phyloP scores from a whole-genome alignment of 2,888 invertebrate genomes.

The Nemotelus nigrinus region DNA sequence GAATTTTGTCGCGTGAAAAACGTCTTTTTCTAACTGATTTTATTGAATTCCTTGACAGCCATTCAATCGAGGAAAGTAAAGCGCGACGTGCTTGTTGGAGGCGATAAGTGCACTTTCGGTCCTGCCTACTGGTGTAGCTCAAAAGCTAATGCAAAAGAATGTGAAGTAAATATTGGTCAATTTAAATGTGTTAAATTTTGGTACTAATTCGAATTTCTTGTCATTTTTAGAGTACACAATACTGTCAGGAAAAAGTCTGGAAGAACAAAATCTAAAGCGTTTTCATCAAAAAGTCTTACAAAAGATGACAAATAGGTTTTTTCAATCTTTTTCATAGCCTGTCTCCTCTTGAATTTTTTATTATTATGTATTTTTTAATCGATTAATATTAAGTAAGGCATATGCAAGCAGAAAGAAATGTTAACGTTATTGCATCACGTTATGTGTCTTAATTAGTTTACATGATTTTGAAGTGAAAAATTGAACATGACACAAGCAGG shows the following conservation, averaged over 20 bases:
- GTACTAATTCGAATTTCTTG: constrained; percentile 16
- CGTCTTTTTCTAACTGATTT: too few species aligned
- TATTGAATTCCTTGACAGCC: too few species aligned
- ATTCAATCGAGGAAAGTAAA: neutral
- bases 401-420: neutral
- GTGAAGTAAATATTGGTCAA: constrained; percentile 59
- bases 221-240: constrained; percentile 59
- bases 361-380: constrained; percentile 17
- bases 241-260: constrained; percentile 64
- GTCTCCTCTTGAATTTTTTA: neutral
- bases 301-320: neutral
- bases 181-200: too few species aligned
- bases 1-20: neutral
- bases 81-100: constrained; percentile 63
- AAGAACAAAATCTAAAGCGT: constrained; percentile 14
- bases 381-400: constrained; percentile 20
- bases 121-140: constrained; percentile 80
- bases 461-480: constrained; percentile 2
- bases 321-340: neutral
- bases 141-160: constrained; percentile 64
- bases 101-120: constrained; percentile 75
- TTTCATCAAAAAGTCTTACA: neutral
- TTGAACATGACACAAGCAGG: neutral
- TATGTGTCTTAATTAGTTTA: constrained; percentile 32
- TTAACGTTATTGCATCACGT: constrained; percentile 17